Conservation (phyloP, 2,113 vertebrate species). For the Glaucidium brasilianum region DNA sequence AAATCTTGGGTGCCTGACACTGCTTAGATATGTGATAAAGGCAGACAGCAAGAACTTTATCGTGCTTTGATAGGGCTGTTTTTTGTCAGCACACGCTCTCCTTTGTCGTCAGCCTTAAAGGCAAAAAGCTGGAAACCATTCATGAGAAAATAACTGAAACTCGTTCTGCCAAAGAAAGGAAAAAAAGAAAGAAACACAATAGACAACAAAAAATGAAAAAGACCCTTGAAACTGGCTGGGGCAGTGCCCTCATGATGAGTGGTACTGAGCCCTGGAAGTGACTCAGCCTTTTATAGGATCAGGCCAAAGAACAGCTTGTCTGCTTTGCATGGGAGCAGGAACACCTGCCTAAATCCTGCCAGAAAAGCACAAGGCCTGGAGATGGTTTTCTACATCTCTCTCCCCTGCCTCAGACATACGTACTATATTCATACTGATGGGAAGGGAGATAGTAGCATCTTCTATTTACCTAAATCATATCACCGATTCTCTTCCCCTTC, state of each 20-base stretch:
- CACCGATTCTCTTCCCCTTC: not conserved
- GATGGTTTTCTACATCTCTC: not conserved
- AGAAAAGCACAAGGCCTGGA: not conserved
- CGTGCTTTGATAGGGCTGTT: not conserved
- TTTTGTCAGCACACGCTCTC: constrained; percentile 32
- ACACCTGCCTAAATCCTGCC: not conserved
- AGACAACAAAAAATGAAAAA: not conserved
- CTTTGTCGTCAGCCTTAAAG: constrained; percentile 26
- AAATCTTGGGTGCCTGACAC: constrained; percentile 11
- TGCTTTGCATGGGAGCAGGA: not conserved
- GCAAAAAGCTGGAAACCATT: not conserved
- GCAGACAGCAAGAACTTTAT: constrained; percentile 24
- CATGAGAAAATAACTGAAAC: not conserved
- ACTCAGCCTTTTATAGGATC: not conserved
- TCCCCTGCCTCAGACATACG: not conserved
- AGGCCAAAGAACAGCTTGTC: not conserved
- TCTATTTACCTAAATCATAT: not conserved
- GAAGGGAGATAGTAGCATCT: not conserved
- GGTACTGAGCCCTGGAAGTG: not conserved
- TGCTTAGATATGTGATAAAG: constrained; percentile 45
- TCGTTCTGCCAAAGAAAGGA: not conserved
- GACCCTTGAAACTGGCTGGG: not conserved
- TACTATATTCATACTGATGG: not conserved
- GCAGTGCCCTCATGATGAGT: not conserved
- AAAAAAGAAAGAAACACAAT: not conserved